Percentiles rank a stretch among this genome's conserved stretches.
These are phyloP conservation scores for Aphodius granarius DNA, from an alignment of 2,888 invertebrate genomes.

Conservation along the genomic window DNA sequence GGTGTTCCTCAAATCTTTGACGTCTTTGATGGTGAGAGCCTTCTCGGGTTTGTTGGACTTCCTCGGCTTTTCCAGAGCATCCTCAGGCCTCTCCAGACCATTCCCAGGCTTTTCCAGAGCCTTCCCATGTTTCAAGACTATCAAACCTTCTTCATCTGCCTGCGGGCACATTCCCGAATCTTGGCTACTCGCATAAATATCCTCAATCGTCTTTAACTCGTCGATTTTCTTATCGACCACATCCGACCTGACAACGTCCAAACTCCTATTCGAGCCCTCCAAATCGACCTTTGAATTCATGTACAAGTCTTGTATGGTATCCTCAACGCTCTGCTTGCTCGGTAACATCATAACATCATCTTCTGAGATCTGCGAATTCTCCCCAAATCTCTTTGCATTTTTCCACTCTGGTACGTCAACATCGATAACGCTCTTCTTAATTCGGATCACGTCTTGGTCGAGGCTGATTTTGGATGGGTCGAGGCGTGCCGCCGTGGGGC, in stretches of 20 bases:
- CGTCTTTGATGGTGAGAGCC: no score
- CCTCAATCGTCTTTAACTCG: no score
- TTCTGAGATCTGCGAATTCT: not conserved
- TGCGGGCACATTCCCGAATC: no score
- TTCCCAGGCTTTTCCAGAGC: no score
- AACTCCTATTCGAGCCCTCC: not conserved
- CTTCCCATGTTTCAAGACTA: no score
- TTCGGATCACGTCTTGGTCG: not conserved
- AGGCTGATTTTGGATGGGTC: not conserved
- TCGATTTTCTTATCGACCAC: not conserved
- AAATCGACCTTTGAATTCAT: not conserved
- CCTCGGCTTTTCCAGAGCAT: no score
- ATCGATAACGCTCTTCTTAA: not conserved
- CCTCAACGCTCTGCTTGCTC: not conserved
- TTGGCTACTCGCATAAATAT: no score
- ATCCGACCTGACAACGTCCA: not conserved
- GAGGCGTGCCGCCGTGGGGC: not conserved
- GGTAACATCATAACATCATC: not conserved
- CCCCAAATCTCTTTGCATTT: not conserved
- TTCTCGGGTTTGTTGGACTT: no score
- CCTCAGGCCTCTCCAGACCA: no score
- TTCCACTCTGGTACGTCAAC: not conserved
- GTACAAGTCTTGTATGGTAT: not conserved
- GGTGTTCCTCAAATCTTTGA: not conserved
- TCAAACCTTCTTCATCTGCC: no score